A percentile compares a stretch with the other conserved stretches of the same genome.
Conservation (phyloP, 2,888 invertebrate genomes). For the Dolichopus griseipennis region DNA sequence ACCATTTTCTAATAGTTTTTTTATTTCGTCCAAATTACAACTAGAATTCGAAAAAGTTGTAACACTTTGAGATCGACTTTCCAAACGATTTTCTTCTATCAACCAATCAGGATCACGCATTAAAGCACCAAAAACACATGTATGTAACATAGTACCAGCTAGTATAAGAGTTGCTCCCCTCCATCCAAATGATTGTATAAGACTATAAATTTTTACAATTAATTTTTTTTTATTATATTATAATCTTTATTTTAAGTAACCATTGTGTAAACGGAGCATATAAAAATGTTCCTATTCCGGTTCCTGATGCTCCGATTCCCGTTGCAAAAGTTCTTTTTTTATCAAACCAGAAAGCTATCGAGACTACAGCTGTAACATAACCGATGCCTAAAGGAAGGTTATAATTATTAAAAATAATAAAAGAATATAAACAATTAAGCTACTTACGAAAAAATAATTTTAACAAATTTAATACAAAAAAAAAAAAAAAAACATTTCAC, state of each 20-base stretch:
- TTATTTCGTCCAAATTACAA: conserved; percentile 47
- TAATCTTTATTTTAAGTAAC: conserved; percentile 35
- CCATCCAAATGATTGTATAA: conserved; percentile 71
- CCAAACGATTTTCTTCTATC: conserved; percentile 41
- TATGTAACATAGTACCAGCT: conserved; percentile 75
- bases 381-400: not conserved
- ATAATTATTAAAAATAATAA: no score
- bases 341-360: conserved; percentile 89
- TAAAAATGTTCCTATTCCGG: conserved; percentile 80
- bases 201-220: conserved; percentile 24
- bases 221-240: no score
- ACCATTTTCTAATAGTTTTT: conserved; percentile 60
- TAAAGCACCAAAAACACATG: conserved; percentile 75
- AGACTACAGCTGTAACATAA: conserved; percentile 60
- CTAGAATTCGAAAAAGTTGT: conserved; percentile 43
- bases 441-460: no score
- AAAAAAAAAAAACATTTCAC: not conserved
- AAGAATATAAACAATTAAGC: no score
- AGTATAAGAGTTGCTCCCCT: conserved; percentile 69
- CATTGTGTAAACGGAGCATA: conserved; percentile 79
- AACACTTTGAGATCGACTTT: conserved; percentile 43
- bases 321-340: conserved; percentile 78
- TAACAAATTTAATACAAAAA: no score
- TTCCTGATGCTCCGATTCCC: conserved; percentile 79
- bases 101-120: conserved; percentile 84